Evolutionary conservation across 2,113 vertebrate species (phyloP).

Genomic region (Piaya cayana): DNA sequence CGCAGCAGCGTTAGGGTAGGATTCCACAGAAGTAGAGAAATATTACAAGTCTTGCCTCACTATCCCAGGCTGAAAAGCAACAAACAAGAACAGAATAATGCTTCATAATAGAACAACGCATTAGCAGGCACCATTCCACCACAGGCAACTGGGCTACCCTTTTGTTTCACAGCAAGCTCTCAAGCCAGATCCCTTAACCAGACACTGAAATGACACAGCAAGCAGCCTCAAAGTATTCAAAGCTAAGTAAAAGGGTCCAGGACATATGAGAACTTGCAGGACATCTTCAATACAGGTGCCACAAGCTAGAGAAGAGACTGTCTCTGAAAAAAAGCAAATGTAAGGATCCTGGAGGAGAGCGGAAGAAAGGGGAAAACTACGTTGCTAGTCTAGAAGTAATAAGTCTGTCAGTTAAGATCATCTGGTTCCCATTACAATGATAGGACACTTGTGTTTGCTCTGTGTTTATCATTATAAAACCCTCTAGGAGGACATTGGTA

Average conservation of each 20-base stretch:
- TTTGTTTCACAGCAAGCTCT: not conserved
- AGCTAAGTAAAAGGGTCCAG: not conserved
- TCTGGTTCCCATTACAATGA: not conserved
- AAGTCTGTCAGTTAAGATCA: not conserved
- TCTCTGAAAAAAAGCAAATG: not conserved
- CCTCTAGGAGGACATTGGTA: not conserved
- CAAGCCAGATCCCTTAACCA: not conserved
- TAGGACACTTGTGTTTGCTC: not conserved
- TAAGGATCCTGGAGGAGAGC: not conserved
- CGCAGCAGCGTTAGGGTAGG: not conserved
- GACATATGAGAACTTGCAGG: fast-evolving
- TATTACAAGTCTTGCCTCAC: not conserved
- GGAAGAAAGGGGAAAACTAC: not conserved
- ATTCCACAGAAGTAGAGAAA: not conserved
- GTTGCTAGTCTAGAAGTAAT: not conserved
- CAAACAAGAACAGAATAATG: not conserved
- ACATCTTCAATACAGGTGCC: not conserved
- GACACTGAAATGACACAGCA: not conserved
- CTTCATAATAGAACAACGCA: not conserved
- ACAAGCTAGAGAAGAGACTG: not conserved
- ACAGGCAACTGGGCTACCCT: fast-evolving
- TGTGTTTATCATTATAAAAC: not conserved
- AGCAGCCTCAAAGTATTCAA: not conserved
- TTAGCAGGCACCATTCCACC: not conserved
- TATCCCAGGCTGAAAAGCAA: not conserved